Percentiles rank a stretch among this genome's conserved stretches.
Conservation (phyloP, 2,888 invertebrate species). For the Unio pictorum region DNA sequence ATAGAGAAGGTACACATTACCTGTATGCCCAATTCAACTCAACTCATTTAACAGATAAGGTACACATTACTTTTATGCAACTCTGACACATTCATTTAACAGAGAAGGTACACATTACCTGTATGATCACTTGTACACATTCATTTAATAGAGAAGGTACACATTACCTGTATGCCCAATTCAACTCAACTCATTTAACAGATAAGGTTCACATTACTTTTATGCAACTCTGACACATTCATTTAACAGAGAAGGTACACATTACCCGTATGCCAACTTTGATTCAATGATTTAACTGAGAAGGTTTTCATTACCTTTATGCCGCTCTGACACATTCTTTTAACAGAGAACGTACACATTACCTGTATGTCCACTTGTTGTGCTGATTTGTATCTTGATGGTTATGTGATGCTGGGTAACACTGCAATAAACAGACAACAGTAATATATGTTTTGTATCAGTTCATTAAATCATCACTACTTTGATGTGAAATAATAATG, state of each 20-base stretch:
- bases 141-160: background rate
- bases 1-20: slow-evolving; percentile 75
- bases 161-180: background rate
- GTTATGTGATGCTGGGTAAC: no score
- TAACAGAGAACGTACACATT: slow-evolving; percentile 4
- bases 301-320: no score
- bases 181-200: background rate
- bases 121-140: background rate
- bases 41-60: slow-evolving; percentile 82
- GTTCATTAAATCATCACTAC: no score
- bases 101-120: slow-evolving; percentile 74
- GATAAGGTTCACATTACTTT: background rate
- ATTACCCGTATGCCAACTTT: no score
- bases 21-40: background rate
- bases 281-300: no score
- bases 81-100: background rate
- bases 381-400: no score
- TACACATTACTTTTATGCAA: slow-evolving; percentile 60
- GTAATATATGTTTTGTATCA: no score
- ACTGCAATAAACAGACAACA: no score
- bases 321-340: no score
- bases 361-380: background rate
- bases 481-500: no score
- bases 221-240: slow-evolving; percentile 49
- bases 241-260: slow-evolving; percentile 82